phyloP scores from a whole-genome alignment of 2,113 vertebrate genomes.

The Oncorhynchus tshawytscha region DNA sequence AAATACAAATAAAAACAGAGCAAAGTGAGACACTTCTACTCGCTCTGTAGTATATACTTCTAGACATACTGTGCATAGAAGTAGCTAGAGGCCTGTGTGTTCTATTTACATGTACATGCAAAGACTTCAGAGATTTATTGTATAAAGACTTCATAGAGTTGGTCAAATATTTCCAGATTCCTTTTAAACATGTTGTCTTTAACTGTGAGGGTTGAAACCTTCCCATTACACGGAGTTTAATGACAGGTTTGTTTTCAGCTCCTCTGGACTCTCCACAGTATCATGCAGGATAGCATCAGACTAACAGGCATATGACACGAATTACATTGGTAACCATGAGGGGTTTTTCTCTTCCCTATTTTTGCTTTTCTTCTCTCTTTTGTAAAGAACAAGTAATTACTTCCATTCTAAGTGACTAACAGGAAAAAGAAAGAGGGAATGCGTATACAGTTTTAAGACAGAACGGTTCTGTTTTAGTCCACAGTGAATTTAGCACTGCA shows the following conservation, averaged over 20 bases:
- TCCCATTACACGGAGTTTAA: neutral
- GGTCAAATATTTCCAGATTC: neutral
- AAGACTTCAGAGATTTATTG: neutral
- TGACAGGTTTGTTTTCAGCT: neutral
- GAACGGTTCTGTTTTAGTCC: neutral
- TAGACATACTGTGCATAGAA: too few relatives aligned
- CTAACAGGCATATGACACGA: conserved; percentile 37
- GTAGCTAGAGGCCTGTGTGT: too few relatives aligned
- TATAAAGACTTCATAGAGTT: neutral
- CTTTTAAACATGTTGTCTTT: too few relatives aligned
- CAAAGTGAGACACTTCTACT: neutral
- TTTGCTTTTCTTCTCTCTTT: neutral
- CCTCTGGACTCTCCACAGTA: conserved; percentile 1
- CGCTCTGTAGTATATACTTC: neutral
- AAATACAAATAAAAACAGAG: neutral
- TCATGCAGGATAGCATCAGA: neutral
- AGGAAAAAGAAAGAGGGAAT: too few relatives aligned
- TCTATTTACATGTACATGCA: neutral
- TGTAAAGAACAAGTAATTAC: conserved; percentile 29
- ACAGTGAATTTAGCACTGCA: neutral
- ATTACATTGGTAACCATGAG: conserved; percentile 11
- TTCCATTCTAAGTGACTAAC: conserved; percentile 14
- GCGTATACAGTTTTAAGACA: neutral
- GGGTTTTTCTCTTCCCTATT: conserved; percentile 9
- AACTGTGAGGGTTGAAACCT: neutral